Base-by-base conservation (phyloP, 2,797 vertebrate species). In the Semotilus atromaculatus region DNA sequence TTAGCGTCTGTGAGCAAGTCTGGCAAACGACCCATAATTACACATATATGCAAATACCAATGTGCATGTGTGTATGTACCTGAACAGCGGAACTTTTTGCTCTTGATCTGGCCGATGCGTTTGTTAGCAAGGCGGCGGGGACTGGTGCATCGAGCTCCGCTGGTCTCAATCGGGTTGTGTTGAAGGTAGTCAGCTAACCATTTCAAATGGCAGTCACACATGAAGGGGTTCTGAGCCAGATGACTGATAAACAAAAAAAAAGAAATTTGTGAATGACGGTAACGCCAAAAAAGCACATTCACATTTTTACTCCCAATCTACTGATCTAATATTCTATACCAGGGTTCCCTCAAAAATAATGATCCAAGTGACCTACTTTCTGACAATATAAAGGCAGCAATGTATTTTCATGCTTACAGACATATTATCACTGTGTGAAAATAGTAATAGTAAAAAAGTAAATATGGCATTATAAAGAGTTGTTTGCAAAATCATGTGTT, bases 171-270 rank as follows among this genome's bases (percentile, higher is more conserved):
- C 72, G 98, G 98, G 94, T 99, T 99, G 94, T 97, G 95, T 87
- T 99, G 97, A 70, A 99, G 97, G 94, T 99, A 99, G 96, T 99
- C 98, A 68, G 97, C 97, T 91, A 99, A 95, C 98, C 98, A 99
- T 95, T 99, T 99, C 95, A 99, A 96, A 94, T 99, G 98, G 93
- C 98, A 99, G 94, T 99, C 97, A 91, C 97, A 99, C 94, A 99
- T 98, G 92, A 99, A 99, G 0, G 97, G 97, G 92, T 99, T 99
- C 94, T 99, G 98, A 91, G 97, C 97, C 93, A 99, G 94, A 92
- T 99, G 98, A 93, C 96, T 97, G 80, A 86, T 16, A 82, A 72
- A 85, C 31, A 85, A 19, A 88, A 5, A 2, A 18, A 51, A 45
- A 4, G 48, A 19, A 51, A 67, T 18, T 34, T 9, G 66, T 13